Evolutionary conservation across 2,888 invertebrate genomes (phyloP).

Genomic region (Theretra japonica): DNA sequence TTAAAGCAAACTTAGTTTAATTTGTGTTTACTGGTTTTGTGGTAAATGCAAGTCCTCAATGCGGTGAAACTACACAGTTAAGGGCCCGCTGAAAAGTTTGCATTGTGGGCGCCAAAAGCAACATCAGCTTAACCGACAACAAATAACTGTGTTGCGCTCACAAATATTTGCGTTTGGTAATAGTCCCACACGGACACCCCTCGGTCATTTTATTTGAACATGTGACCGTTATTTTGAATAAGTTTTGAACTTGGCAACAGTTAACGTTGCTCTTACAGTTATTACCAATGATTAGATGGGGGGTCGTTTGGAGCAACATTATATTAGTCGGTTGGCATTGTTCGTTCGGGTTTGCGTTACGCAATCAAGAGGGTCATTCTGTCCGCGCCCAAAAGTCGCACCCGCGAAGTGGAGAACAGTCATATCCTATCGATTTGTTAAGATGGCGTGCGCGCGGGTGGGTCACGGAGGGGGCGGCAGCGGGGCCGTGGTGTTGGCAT

Average conservation of each 20-base stretch:
- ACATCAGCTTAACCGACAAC: slow-evolving; percentile 12
- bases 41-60: slow-evolving; percentile 29
- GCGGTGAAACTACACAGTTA: slow-evolving; percentile 27
- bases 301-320: slow-evolving; percentile 6
- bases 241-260: background rate
- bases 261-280: background rate
- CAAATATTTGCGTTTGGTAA: slow-evolving; percentile 15
- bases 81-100: slow-evolving; percentile 13
- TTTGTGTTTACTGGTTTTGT: background rate
- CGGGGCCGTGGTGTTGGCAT: slow-evolving; percentile 44
- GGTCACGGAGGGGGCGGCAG: slow-evolving; percentile 49
- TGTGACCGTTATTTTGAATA: slow-evolving; percentile 27
- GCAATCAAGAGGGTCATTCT: slow-evolving; percentile 79
- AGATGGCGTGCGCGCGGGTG: slow-evolving; percentile 77
- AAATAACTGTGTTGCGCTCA: slow-evolving; percentile 9
- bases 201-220: background rate
- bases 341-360: slow-evolving; percentile 64
- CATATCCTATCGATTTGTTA: slow-evolving; percentile 86
- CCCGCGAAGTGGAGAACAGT: slow-evolving; percentile 84
- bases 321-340: slow-evolving; percentile 47
- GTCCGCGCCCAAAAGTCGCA: slow-evolving; percentile 82
- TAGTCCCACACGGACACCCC: background rate
- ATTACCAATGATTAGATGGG: slow-evolving; percentile 9
- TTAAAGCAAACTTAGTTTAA: background rate
- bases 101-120: slow-evolving; percentile 15